Evolutionary conservation across 2,888 invertebrate species (phyloP).

Genomic region (Teleiodes luculella): DNA sequence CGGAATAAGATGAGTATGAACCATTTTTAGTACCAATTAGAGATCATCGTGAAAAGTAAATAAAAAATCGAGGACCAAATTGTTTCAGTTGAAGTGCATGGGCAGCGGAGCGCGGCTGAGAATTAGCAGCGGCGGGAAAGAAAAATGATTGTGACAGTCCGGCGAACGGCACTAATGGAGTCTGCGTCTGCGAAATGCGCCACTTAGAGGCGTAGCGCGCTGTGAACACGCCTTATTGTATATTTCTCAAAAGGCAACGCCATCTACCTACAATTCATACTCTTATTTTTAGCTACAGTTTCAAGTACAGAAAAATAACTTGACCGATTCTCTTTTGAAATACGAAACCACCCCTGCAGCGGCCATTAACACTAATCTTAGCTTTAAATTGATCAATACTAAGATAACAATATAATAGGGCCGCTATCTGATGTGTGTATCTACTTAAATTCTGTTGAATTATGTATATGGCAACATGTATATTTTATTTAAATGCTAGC

Average conservation of each 20-base stretch:
- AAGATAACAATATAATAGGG: conserved; percentile 52
- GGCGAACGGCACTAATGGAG: conserved; percentile 76
- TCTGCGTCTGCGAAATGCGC: conserved; percentile 72
- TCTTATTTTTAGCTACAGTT: not conserved
- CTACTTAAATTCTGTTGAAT: too few species aligned
- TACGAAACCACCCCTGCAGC: conserved; percentile 16
- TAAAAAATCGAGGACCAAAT: conserved; percentile 44
- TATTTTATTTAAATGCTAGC: too few species aligned
- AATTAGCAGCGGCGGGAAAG: conserved; percentile 77
- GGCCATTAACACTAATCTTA: conserved; percentile 15
- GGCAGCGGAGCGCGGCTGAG: conserved; percentile 71
- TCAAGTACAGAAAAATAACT: not conserved
- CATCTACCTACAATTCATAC: not conserved
- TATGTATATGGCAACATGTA: too few species aligned
- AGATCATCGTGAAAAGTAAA: not conserved
- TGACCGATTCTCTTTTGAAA: conserved; percentile 17
- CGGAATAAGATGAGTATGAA: too few species aligned
- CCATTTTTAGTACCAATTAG: too few species aligned
- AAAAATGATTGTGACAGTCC: conserved; percentile 79
- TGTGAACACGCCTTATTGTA: conserved; percentile 28
- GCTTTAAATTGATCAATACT: conserved; percentile 14
- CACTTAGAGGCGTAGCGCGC: conserved; percentile 50
- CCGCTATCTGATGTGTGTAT: conserved; percentile 63
- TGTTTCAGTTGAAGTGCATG: conserved; percentile 33
- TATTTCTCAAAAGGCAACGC: not conserved